A percentile compares a stretch with the other conserved stretches of the same genome.
Evolutionary conservation across 2,888 invertebrate genomes (phyloP).

Genomic region (Cryptus armator): DNA sequence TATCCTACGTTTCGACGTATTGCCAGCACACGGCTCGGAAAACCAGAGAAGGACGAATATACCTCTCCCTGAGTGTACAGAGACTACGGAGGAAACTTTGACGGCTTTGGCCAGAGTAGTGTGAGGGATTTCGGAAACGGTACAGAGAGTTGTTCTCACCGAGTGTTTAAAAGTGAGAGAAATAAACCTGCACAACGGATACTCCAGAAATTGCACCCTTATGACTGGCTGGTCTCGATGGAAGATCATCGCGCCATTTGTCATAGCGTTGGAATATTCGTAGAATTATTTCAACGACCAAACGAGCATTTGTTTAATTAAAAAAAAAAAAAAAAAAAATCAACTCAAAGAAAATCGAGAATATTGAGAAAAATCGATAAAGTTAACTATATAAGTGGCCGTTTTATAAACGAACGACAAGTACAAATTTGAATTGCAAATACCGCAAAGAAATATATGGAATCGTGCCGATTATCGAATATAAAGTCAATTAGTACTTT

Average conservation of each 20-base stretch:
- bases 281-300: not conserved
- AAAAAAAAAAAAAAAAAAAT: not conserved
- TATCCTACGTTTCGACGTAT: slow-evolving; percentile 57
- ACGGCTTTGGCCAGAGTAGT: not conserved
- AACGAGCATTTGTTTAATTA: not conserved
- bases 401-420: too few species aligned
- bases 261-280: not conserved
- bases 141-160: not conserved
- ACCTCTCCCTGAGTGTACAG: slow-evolving; percentile 9
- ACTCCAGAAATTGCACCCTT: not conserved
- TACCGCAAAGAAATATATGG: slow-evolving; percentile 11
- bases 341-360: too few species aligned
- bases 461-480: slow-evolving; percentile 53
- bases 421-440: not conserved
- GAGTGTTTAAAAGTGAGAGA: not conserved
- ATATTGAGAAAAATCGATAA: too few species aligned
- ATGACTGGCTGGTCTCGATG: not conserved
- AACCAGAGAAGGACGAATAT: slow-evolving; percentile 28
- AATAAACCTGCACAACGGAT: not conserved
- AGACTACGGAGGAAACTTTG: slow-evolving; percentile 29
- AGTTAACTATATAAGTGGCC: too few species aligned
- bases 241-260: not conserved
- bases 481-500: slow-evolving; percentile 49
- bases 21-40: slow-evolving; percentile 32
- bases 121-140: not conserved